Evolutionary conservation across 2,113 vertebrate genomes (phyloP).

Genomic region (Syngnathus typhle): DNA sequence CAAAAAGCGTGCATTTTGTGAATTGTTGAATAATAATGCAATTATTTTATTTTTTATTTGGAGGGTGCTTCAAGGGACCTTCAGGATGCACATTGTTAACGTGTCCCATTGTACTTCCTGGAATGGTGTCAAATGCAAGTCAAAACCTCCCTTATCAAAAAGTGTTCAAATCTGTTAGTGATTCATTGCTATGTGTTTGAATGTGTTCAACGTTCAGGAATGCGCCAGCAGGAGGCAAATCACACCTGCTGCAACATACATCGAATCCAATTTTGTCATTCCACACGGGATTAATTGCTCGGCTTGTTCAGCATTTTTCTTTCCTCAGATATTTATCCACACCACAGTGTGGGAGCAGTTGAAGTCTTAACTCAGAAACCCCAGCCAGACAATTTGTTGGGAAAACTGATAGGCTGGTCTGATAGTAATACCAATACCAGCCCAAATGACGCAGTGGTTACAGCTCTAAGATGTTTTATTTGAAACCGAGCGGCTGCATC

Average conservation of each 20-base stretch:
- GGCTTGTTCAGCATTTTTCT: conserved; percentile 47
- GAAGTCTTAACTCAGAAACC: conserved; percentile 30
- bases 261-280: conserved; percentile 44
- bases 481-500: conserved; percentile 20
- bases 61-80: background rate
- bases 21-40: background rate
- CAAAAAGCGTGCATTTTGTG: background rate
- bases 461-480: conserved; percentile 28
- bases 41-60: background rate
- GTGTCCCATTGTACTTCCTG: background rate
- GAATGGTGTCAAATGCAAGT: background rate
- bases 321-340: conserved; percentile 39
- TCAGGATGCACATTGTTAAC: background rate
- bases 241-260: conserved; percentile 34
- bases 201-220: conserved; percentile 28
- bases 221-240: conserved; percentile 26
- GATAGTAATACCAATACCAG: conserved; percentile 18
- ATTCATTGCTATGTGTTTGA: conserved; percentile 9
- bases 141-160: conserved; percentile 2
- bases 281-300: conserved; percentile 61
- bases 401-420: conserved; percentile 9
- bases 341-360: conserved; percentile 19
- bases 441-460: conserved; percentile 6
- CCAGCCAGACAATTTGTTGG: conserved; percentile 9
- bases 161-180: conserved; percentile 16